Conservation (phyloP, 1,140 invertebrate species). For the Drosophila bipectinata region DNA sequence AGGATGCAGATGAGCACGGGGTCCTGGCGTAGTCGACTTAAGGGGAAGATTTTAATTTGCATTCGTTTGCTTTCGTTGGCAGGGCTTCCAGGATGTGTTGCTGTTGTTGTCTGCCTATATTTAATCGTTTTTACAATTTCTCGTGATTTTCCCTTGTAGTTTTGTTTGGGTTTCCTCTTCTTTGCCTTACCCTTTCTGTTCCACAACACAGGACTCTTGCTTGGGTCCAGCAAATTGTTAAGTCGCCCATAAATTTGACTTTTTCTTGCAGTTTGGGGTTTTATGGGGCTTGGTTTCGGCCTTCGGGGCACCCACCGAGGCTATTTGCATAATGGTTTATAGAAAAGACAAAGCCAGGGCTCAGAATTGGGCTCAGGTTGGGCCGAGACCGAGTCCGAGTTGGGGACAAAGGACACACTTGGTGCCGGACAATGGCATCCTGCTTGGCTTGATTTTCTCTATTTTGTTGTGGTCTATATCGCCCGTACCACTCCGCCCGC, state of each 20-base stretch:
- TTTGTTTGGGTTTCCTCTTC: constrained; percentile 41
- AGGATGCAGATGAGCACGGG: neutral
- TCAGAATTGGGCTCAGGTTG: constrained; percentile 13
- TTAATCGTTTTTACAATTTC: constrained; percentile 78
- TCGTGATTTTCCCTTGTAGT: constrained; percentile 66
- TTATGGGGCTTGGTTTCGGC: constrained; percentile 30
- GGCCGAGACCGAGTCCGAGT: neutral
- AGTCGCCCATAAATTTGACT: constrained; percentile 83
- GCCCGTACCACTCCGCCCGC: neutral
- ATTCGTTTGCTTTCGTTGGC: constrained; percentile 79
- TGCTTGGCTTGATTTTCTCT: constrained; percentile 28
- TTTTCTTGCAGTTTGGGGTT: constrained; percentile 51
- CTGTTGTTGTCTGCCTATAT: constrained; percentile 62
- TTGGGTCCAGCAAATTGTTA: constrained; percentile 69
- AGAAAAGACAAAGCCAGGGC: constrained; percentile 72
- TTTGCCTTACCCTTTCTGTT: constrained; percentile 5
- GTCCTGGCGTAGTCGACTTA: constrained; percentile 55
- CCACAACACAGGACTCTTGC: constrained; percentile 7
- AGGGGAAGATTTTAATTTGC: constrained; percentile 81
- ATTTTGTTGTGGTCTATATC: constrained; percentile 49
- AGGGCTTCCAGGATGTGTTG: constrained; percentile 45
- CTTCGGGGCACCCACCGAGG: constrained; percentile 47
- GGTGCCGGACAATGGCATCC: constrained; percentile 44
- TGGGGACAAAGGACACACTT: constrained; percentile 10
- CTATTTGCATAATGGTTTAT: constrained; percentile 82